Evolutionary conservation across 2,113 vertebrate genomes (phyloP).

Genomic region (Parotia lawesii): DNA sequence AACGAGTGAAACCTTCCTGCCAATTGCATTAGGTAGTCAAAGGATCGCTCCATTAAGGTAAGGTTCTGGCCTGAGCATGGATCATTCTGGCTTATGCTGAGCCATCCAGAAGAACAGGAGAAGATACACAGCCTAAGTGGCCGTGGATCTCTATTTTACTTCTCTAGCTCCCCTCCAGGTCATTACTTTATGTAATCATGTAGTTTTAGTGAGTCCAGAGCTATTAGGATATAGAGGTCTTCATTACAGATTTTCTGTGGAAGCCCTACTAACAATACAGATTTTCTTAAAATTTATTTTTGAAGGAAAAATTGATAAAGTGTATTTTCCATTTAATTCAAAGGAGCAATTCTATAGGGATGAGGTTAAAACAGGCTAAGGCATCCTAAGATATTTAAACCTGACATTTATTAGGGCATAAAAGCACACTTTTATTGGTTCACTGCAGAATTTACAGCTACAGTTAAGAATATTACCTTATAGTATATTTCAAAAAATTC

Average conservation of each 20-base stretch:
- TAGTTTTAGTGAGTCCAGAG: background rate
- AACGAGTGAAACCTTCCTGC: background rate
- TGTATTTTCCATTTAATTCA: background rate
- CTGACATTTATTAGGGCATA: background rate
- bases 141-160: background rate
- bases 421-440: background rate
- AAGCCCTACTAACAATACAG: background rate
- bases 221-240: background rate
- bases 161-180: background rate
- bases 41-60: background rate
- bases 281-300: background rate
- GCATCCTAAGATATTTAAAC: background rate
- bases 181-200: background rate
- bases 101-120: background rate
- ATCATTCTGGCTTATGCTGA: background rate
- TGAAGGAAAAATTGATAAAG: background rate
- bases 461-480: conserved; percentile 8
- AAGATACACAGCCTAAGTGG: background rate
- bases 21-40: background rate
- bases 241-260: background rate
- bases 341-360: background rate
- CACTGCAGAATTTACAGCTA: conserved; percentile 9
- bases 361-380: background rate
- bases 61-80: background rate
- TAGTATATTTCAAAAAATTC: conserved; percentile 25